Base-by-base conservation (phyloP, 1,140 invertebrate genomes). In the Orussus abietinus region DNA sequence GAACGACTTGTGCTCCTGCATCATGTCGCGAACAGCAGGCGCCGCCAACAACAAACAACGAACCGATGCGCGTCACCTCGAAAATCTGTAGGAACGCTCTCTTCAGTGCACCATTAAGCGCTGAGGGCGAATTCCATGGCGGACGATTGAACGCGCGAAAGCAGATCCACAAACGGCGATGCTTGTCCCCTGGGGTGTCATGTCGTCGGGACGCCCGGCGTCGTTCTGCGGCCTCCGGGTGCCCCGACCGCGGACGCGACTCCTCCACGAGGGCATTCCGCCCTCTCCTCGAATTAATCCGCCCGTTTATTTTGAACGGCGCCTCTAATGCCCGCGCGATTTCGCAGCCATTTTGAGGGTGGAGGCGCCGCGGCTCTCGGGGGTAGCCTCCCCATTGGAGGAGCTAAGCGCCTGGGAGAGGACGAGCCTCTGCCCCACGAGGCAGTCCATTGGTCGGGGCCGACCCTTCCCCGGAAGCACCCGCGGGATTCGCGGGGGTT, bases 1-100 rank as follows among this genome's bases (percentile, higher is more conserved):
- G 64, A 88, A 88, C 2, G 85, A 87, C 58, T 88, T 88, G 47
- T 84, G 81, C 65, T 86, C 83, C 62, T 84, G 80, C 73, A 77
- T 76, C 51, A 40, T 46, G 11, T 28, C 31, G 29, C 3, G 10
- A 38, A 5, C 17, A 30, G 6, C 14, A 10, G 11, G 11, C 10
- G 13, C 22, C 10, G 12, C 12, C n/a, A 14, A 31, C 21, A 40
- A 40, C 18, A 30, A 4, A 18, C 13, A 31, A 19, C 4, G 20
- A 17, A 29, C 6, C 10, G 25, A 22, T 18, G 25, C 30, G 15
- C n/a, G 26, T 10, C 13, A 14, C 11, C 14, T 6, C 5, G 19
- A n/a, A n/a, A n/a, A n/a, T n/a, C n/a, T n/a, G n/a, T n/a, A n/a
- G n/a, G n/a, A n/a, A n/a, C n/a, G n/a, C n/a, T n/a, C n/a, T n/a